These are phyloP conservation scores for Iphiclides podalirius DNA, from an alignment of 2,888 invertebrate species.

Conservation along the genomic window DNA sequence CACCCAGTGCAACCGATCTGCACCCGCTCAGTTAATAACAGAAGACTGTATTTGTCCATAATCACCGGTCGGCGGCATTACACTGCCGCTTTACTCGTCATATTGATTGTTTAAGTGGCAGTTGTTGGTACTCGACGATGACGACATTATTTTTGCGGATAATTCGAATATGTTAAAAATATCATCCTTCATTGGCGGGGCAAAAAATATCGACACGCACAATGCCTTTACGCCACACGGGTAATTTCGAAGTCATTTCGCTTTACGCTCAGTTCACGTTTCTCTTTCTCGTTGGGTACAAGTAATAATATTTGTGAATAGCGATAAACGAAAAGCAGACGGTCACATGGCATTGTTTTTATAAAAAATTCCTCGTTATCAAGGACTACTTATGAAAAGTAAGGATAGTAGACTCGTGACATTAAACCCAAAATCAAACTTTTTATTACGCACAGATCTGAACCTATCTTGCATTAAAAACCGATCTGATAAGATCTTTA, in stretches of 20 bases:
- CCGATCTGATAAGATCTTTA: too few relatives aligned
- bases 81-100: constrained; percentile 24
- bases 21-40: constrained; percentile 11
- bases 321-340: too few relatives aligned
- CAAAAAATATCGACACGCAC: constrained; percentile 14
- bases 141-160: constrained; percentile 28
- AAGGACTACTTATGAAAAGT: too few relatives aligned
- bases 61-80: constrained; percentile 18
- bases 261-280: constrained; percentile 9
- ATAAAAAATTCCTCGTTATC: too few relatives aligned
- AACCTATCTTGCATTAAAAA: too few relatives aligned
- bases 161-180: constrained; percentile 28
- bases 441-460: too few relatives aligned
- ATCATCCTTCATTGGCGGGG: constrained; percentile 22
- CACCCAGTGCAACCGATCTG: constrained; percentile 7
- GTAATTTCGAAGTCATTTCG: constrained; percentile 19
- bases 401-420: too few relatives aligned
- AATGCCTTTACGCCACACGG: constrained; percentile 18
- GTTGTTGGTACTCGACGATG: constrained; percentile 27
- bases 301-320: background rate
- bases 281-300: background rate
- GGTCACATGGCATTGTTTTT: too few relatives aligned
- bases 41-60: constrained; percentile 19
- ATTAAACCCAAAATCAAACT: too few relatives aligned
- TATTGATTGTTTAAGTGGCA: constrained; percentile 30